A percentile compares a stretch with the other conserved stretches of the same genome.
phyloP scores from a whole-genome alignment of 2,888 invertebrate genomes.

The Leptopilina myrica region DNA sequence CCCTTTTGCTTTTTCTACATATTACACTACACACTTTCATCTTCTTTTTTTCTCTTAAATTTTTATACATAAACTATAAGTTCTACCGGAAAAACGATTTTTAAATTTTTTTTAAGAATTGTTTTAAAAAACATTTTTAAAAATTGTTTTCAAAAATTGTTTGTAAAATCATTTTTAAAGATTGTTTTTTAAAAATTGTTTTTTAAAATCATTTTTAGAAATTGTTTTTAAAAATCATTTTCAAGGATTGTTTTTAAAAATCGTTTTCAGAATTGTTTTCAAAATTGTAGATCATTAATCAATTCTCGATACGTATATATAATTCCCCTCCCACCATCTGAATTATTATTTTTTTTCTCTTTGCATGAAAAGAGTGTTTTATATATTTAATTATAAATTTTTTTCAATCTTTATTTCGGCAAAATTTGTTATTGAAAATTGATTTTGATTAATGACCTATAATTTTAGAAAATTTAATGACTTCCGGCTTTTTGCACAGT shows the following conservation, averaged over 20 bases:
- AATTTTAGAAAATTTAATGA: background rate
- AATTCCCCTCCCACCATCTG: background rate
- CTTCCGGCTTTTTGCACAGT: slow-evolving; percentile 32
- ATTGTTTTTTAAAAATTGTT: background rate
- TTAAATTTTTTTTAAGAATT: background rate
- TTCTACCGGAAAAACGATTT: background rate
- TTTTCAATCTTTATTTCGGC: background rate
- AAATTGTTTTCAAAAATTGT: background rate
- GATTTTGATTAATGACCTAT: background rate
- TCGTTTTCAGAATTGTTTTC: background rate
- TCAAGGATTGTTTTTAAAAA: background rate
- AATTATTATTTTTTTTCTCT: background rate
- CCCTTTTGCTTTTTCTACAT: slow-evolving; percentile 4
- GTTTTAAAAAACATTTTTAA: background rate
- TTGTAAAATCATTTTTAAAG: background rate
- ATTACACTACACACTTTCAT: background rate
- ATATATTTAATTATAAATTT: background rate
- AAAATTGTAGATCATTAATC: background rate
- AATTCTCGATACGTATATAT: background rate
- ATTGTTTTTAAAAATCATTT: background rate
- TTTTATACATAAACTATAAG: background rate
- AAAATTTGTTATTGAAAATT: background rate
- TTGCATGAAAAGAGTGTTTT: too few species aligned
- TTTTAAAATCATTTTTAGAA: background rate
- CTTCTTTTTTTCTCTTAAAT: slow-evolving; percentile 5